A percentile compares a stretch with the other conserved stretches of the same genome.
Evolutionary conservation across 2,888 invertebrate genomes (phyloP).

Genomic region (Augiades crinisus): DNA sequence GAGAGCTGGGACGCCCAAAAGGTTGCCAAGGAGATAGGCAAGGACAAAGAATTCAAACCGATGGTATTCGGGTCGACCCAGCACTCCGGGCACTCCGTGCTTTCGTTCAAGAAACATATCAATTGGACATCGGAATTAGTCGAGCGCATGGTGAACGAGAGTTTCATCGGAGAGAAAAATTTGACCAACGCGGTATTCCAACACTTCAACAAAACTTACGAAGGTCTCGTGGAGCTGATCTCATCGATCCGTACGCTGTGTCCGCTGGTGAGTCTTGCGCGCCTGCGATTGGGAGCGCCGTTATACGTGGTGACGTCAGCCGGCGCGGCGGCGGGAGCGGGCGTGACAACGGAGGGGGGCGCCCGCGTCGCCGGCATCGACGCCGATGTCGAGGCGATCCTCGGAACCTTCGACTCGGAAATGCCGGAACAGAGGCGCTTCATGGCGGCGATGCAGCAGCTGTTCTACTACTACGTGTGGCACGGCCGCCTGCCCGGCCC

Average conservation of each 20-base stretch:
- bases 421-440: conserved; percentile 88
- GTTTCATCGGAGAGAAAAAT: conserved; percentile 83
- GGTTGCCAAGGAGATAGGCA: conserved; percentile 59
- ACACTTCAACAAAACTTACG: conserved; percentile 85
- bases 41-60: conserved; percentile 67
- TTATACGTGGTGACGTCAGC: conserved; percentile 88
- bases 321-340: conserved; percentile 59
- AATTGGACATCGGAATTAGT: conserved; percentile 86
- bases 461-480: conserved; percentile 91
- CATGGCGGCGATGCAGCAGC: conserved; percentile 88
- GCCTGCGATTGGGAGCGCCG: conserved; percentile 83
- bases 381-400: conserved; percentile 89
- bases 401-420: conserved; percentile 87
- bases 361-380: conserved; percentile 69
- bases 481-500: conserved; percentile 86
- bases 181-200: conserved; percentile 83
- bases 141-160: conserved; percentile 82
- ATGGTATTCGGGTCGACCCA: conserved; percentile 88
- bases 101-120: conserved; percentile 80
- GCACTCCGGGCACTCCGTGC: conserved; percentile 85
- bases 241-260: conserved; percentile 91
- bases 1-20: conserved; percentile 82
- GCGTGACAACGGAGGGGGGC: conserved; percentile 58
- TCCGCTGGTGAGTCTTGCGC: conserved; percentile 86
- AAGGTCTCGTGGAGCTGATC: conserved; percentile 86